phyloP scores from a whole-genome alignment of 2,888 invertebrate genomes.

The Biston betularia region DNA sequence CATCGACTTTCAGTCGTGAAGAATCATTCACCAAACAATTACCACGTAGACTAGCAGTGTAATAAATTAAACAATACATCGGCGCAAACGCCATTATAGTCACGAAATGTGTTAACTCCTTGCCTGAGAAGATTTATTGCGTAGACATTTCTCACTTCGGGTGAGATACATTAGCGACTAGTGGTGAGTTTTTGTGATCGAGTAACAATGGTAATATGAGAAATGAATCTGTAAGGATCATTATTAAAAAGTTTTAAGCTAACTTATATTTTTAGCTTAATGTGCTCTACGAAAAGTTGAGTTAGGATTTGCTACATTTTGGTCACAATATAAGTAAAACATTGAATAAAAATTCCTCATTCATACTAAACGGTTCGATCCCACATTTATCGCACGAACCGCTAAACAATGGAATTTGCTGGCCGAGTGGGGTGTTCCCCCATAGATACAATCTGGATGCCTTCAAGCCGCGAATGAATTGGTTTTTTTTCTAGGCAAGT shows the following conservation, averaged over 20 bases:
- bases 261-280: background rate
- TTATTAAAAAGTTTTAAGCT: background rate
- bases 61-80: constrained; percentile 66
- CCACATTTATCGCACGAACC: no score
- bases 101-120: constrained; percentile 76
- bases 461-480: no score
- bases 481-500: no score
- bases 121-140: constrained; percentile 69
- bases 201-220: constrained; percentile 14
- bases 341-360: no score
- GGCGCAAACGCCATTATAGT: constrained; percentile 67
- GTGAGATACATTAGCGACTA: constrained; percentile 15
- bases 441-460: no score
- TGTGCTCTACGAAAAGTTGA: no score
- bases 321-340: no score
- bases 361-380: no score
- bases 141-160: constrained; percentile 25
- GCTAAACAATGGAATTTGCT: no score
- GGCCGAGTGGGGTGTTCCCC: no score
- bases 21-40: constrained; percentile 59
- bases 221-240: background rate
- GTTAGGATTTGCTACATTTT: no score
- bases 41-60: constrained; percentile 55
- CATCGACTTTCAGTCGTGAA: constrained; percentile 44
- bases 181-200: constrained; percentile 3